Base-by-base conservation (phyloP, 2,113 vertebrate species). In the Antennarius striatus region DNA sequence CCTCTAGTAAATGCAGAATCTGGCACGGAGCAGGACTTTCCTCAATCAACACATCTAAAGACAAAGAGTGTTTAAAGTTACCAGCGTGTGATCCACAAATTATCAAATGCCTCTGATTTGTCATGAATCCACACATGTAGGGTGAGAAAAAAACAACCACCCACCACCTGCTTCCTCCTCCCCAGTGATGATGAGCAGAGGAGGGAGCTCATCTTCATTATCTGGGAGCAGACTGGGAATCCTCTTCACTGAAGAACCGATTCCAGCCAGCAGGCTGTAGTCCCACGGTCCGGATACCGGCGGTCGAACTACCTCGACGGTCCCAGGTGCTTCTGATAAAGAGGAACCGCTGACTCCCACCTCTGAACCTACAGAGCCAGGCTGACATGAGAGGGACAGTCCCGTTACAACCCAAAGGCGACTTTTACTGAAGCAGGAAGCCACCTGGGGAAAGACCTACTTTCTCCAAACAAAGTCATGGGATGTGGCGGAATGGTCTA, bases 211-310 rank as follows among this genome's bases (percentile, higher is more conserved):
- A 0, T 91, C 88, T 0, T 93, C 92, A 14, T 85, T 91, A 5
- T 94, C 92, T 8, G 96, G 94, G 71, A 98, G 66, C 70, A 99
- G 95, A 82, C 91, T 96, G 56, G 91, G 66, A 0, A 82, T 75
- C 29, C 80, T 91, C 54, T 36, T 71, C 50, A 98, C 93, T 3
- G 69, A 88, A 17, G 90, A 91, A 2, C 92, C 86, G 28, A 98
- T 50, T 16, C 88, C 90, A 83, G 92, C 94, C 0, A 98, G 88
- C 6, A 95, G 82, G 39, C 87, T 85, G 45, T 92, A 95, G 68
- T 94, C 92, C 78, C 93, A 94, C 47, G 91, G 87, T 50, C 88
- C 91, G 4, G 83, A 86, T 40, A 79, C 0, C 0, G 73, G 87
- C 0, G 61, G 77, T 0, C 84, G 81, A 2, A 63, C 55, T 42